These are phyloP conservation scores for Callithrix jacchus DNA, from an alignment of 2,113 vertebrate species.

Conservation along the genomic window DNA sequence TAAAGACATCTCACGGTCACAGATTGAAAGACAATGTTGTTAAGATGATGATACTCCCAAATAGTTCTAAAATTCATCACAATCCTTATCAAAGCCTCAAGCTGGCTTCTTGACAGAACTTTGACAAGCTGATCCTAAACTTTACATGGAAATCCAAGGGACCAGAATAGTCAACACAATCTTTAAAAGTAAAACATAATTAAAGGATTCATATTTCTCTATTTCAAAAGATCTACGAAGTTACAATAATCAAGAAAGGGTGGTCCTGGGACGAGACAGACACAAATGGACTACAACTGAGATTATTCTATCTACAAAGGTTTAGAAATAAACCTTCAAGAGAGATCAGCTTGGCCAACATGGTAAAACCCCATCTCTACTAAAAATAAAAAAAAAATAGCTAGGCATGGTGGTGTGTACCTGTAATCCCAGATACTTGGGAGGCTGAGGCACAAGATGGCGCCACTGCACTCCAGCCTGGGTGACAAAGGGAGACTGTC, in stretches of 20 bases:
- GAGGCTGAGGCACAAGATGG: too few relatives aligned
- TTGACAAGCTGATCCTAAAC: neutral
- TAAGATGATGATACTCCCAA: neutral
- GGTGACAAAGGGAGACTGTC: too few relatives aligned
- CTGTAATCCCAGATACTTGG: too few relatives aligned
- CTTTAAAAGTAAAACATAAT: neutral
- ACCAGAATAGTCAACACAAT: neutral
- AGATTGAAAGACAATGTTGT: neutral
- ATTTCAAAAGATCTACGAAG: neutral
- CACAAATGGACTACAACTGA: too few relatives aligned
- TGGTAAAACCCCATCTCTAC: too few relatives aligned
- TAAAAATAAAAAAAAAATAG: too few relatives aligned
- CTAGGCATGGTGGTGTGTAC: too few relatives aligned
- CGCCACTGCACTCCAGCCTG: too few relatives aligned
- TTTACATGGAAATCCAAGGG: neutral
- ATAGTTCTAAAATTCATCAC: neutral
- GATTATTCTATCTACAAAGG: neutral
- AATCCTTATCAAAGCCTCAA: neutral
- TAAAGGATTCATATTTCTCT: neutral
- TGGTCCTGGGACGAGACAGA: neutral
- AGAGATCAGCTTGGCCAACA: too few relatives aligned
- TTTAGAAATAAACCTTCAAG: neutral
- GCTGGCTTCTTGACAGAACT: neutral
- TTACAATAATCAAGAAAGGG: neutral
- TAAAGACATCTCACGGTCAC: neutral